Base-by-base conservation (phyloP, 35 echinoderm and acorn worm species). In the Heliocidaris tuberculata region DNA sequence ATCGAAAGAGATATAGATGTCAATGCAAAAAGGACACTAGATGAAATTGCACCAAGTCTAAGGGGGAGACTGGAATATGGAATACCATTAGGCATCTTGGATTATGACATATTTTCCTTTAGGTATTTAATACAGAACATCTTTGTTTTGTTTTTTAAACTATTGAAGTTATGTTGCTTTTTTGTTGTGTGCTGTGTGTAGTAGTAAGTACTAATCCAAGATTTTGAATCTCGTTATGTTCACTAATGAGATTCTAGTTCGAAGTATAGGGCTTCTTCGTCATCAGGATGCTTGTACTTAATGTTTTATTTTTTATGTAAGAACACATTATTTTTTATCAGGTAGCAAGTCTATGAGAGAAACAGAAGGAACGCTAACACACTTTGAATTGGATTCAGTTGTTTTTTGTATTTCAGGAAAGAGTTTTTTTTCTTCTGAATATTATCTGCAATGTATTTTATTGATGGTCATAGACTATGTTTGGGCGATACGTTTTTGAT, bases 211-310 rank as follows among this genome's bases (percentile, higher is more conserved):
- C 27, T 78, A 78, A 78, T 78, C 65, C 65, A 78, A 78, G 21
- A 78, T 78, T 78, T n/a, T 78, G 65, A 78, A 78, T 78, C 65
- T n/a, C 27, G 21, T 78, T n/a, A 78, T 78, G 65, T 78, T 78
- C 65, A 56, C 7, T 10, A 9, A 56, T 15, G 15, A 56, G 11
- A 13, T 56, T 56, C 10, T 7, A 78, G 21, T 78, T 27, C 65
- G 27, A 29, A 6, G 21, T 78, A 78, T 27, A 78, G 4, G 65
- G 21, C 17, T 7, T n/a, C 27, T 78, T 5, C 27, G 21, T 78
- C 27, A 24, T 78, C 65, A 21, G 27, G 24, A 27, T 27, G 27
- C 65, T 27, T n/a, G 27, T 78, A 78, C 65, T 78, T 78, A 78
- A n/a, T 78, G 65, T 78, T 78, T 7, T 27, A 78, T 78, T 78